Evolutionary conservation across 1,140 invertebrate species (phyloP).

Genomic region (Sarcophaga peregrina): DNA sequence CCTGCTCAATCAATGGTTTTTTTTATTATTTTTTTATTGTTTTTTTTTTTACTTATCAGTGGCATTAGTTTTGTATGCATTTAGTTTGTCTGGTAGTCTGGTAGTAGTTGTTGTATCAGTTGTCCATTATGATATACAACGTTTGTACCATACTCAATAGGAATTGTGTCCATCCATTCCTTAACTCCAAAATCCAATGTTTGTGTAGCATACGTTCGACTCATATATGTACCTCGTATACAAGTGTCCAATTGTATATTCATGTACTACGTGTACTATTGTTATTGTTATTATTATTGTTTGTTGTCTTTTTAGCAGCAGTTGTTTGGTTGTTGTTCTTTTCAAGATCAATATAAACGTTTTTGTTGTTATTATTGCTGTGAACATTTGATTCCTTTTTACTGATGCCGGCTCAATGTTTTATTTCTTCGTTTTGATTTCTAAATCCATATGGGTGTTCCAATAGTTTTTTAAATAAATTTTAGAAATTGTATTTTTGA

Average conservation of each 20-base stretch:
- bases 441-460: neutral
- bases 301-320: constrained; percentile 7
- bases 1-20: neutral
- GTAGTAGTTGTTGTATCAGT: neutral
- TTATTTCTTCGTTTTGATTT: neutral
- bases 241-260: too few relatives aligned
- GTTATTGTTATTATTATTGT: neutral
- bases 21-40: neutral
- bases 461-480: neutral
- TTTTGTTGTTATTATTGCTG: neutral
- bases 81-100: neutral
- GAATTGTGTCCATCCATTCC: neutral
- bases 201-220: too few relatives aligned
- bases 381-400: constrained; percentile 14
- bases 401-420: neutral
- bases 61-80: neutral
- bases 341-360: constrained; percentile 10
- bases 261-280: too few relatives aligned
- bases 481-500: too few relatives aligned
- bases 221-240: too few relatives aligned
- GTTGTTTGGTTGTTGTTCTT: neutral
- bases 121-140: neutral
- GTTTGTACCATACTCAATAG: neutral
- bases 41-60: neutral
- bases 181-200: too few relatives aligned